Base-by-base conservation (phyloP, 2,113 vertebrate species). In the Dolichotis patagonum region DNA sequence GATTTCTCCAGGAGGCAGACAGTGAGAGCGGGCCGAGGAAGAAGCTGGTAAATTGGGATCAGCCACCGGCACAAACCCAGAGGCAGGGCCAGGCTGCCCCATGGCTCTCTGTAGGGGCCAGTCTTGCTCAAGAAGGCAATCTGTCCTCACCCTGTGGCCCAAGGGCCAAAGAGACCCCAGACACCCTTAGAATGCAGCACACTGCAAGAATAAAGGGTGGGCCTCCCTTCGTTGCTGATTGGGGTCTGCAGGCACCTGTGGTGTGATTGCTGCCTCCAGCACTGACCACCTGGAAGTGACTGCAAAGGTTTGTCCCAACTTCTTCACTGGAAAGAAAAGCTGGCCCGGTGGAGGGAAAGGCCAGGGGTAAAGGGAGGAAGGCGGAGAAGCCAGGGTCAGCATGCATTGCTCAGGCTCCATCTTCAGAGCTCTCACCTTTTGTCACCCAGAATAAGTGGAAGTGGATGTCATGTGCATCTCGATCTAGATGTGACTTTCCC, bases 1-100 rank as follows among this genome's bases (percentile, higher is more conserved):
- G 98, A 98, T 99, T 98, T 98, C 97, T 99, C 98, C 98, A 98
- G 98, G 95, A 94, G 98, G 93, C 85, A 69, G 97, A 90, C 90
- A 60, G 1, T 1, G 93, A 49, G 92, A 97, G 41, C 71, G 32
- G 88, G 81, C 54, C 58, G 63, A 95, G 97, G 97, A 88, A 41
- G 95, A 97, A 97, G 92, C 56, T 88, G 96, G 84, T 95, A 77
- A 91, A 95, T 93, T 95, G 92, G 88, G 97, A 86, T 94, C 28
- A 0, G 24, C 46, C 88, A 81, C 46, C 63, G 91, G 22, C 63
- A 0, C 77, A 93, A 91, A 28, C 69, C 0, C 69, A 80, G 65
- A 92, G 0, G 58, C 85, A 95, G 93, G 28, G 71, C 14, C 5
- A 71, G 81, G 8, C 4, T 60, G 38, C 54, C 86, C 67, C 62